Percentiles rank a stretch among this genome's conserved stretches.
Conservation (phyloP, 2,888 invertebrate genomes). For the Lithosia quadra region DNA sequence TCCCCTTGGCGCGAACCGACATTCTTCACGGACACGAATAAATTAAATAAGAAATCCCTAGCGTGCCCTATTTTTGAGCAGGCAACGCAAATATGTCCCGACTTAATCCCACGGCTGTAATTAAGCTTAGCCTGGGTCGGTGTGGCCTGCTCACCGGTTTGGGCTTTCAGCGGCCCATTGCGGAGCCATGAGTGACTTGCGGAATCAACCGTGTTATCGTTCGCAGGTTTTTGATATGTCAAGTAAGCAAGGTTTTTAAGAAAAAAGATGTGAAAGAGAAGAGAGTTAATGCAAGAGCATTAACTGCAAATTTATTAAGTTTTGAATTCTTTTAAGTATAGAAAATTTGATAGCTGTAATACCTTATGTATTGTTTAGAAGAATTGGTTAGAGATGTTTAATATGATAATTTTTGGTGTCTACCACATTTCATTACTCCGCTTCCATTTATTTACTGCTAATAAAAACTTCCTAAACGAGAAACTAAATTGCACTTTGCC, state of each 20-base stretch:
- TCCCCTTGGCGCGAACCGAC: conserved; percentile 40
- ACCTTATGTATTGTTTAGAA: too few relatives aligned
- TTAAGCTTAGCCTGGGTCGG: conserved; percentile 57
- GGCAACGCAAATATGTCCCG: conserved; percentile 61
- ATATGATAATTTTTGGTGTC: too few relatives aligned
- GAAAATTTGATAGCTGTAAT: not conserved
- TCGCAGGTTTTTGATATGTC: conserved; percentile 45
- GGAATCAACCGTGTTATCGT: conserved; percentile 42
- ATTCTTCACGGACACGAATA: conserved; percentile 63
- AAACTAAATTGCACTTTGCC: too few relatives aligned
- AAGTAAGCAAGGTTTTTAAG: not conserved
- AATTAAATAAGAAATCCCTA: conserved; percentile 67
- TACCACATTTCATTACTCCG: too few relatives aligned
- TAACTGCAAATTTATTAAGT: not conserved
- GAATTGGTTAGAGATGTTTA: too few relatives aligned
- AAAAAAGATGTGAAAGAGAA: too few relatives aligned
- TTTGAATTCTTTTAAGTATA: not conserved
- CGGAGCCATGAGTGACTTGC: conserved; percentile 43
- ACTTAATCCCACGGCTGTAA: conserved; percentile 59
- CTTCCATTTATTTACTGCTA: too few relatives aligned
- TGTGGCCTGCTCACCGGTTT: conserved; percentile 52
- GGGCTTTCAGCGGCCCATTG: conserved; percentile 52
- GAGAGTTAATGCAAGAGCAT: too few relatives aligned
- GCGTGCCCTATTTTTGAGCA: conserved; percentile 60
- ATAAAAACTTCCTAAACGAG: too few relatives aligned